phyloP scores from a whole-genome alignment of 2,888 invertebrate species.

The Spialia ferax region DNA sequence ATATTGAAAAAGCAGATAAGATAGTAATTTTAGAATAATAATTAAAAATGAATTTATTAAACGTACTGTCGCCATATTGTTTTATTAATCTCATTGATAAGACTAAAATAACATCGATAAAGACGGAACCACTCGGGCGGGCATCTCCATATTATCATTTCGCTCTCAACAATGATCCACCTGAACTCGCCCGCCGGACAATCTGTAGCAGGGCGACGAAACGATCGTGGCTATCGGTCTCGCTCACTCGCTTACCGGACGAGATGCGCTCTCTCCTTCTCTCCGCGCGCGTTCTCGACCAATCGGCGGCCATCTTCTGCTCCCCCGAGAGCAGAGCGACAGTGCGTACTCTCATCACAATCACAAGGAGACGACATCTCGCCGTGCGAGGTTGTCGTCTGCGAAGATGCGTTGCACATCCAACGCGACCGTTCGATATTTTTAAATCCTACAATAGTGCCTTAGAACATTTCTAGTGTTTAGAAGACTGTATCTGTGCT shows the following conservation, averaged over 20 bases:
- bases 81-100: slow-evolving; percentile 60
- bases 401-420: slow-evolving; percentile 60
- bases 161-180: slow-evolving; percentile 77
- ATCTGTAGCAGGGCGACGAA: slow-evolving; percentile 78
- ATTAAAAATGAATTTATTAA: too few species aligned
- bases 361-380: slow-evolving; percentile 83
- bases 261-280: slow-evolving; percentile 81
- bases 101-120: slow-evolving; percentile 54
- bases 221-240: slow-evolving; percentile 74
- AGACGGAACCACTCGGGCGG: slow-evolving; percentile 61
- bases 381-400: slow-evolving; percentile 81
- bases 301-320: slow-evolving; percentile 84
- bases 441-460: slow-evolving; percentile 58
- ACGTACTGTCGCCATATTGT: slow-evolving; percentile 52
- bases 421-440: slow-evolving; percentile 64
- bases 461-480: slow-evolving; percentile 65
- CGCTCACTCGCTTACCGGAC: slow-evolving; percentile 67
- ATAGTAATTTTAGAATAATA: too few species aligned
- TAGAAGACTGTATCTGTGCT: slow-evolving; percentile 72
- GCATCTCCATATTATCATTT: slow-evolving; percentile 82
- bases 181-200: slow-evolving; percentile 75
- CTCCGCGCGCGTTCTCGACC: slow-evolving; percentile 80
- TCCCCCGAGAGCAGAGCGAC: slow-evolving; percentile 86
- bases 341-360: slow-evolving; percentile 85
- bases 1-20: too few species aligned